Evolutionary conservation across 1,140 invertebrate genomes (phyloP).

Genomic region (Latrodectus geometricus): DNA sequence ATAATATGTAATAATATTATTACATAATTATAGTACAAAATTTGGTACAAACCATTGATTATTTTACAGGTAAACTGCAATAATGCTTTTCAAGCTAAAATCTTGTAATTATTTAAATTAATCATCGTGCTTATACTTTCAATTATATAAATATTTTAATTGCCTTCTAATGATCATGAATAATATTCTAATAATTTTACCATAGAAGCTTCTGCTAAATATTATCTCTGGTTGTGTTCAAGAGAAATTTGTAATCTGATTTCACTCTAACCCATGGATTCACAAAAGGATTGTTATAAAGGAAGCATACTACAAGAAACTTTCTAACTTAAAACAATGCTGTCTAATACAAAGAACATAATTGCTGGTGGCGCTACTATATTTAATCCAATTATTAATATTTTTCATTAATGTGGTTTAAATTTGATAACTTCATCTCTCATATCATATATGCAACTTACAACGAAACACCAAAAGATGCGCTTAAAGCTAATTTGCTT

Average conservation of each 20-base stretch:
- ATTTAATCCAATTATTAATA: background rate
- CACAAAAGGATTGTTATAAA: too few species aligned
- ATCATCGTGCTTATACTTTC: background rate
- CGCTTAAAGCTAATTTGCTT: background rate
- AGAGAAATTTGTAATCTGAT: conserved; percentile 44
- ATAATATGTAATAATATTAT: too few species aligned
- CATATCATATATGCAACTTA: background rate
- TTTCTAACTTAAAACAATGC: background rate
- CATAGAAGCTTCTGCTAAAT: conserved; percentile 37
- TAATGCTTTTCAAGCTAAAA: background rate
- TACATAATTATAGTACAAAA: too few species aligned
- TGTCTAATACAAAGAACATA: background rate
- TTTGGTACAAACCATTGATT: too few species aligned
- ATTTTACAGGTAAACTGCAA: too few species aligned
- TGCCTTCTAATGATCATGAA: conserved; percentile 12
- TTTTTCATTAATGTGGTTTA: background rate
- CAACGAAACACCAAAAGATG: background rate
- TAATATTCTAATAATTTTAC: conserved; percentile 37
- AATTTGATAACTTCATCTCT: background rate
- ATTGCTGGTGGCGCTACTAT: background rate
- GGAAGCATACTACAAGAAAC: too few species aligned
- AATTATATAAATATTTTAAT: background rate
- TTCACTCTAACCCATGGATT: too few species aligned
- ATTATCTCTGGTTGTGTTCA: conserved; percentile 47
- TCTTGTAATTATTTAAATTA: background rate